Evolutionary conservation across 2,888 invertebrate genomes (phyloP).

Genomic region (Aspidapion aeneum): DNA sequence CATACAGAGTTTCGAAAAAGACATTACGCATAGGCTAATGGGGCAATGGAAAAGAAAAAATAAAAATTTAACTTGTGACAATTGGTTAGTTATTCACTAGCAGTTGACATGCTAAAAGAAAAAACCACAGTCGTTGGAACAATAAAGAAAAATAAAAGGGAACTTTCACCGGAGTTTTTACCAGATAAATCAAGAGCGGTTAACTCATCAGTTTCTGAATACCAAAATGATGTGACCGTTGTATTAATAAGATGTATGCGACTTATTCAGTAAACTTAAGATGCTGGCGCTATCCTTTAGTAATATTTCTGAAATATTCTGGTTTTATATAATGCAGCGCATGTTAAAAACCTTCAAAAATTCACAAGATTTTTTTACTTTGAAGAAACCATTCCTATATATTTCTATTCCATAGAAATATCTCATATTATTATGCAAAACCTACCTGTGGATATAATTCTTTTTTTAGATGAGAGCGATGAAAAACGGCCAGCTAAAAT

Average conservation of each 20-base stretch:
- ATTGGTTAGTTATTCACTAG: conserved; percentile 29
- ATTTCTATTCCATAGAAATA: conserved; percentile 20
- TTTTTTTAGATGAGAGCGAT: conserved; percentile 2
- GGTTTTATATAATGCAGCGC: conserved; percentile 12
- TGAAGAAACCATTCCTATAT: conserved; percentile 18
- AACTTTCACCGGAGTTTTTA: conserved; percentile 27
- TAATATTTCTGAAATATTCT: conserved; percentile 27
- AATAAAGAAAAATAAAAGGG: conserved; percentile 25
- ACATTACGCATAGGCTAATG: conserved; percentile 14
- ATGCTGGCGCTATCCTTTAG: conserved; percentile 30
- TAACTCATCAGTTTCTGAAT: conserved; percentile 25
- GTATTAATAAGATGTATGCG: too few relatives aligned
- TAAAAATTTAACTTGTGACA: conserved; percentile 32
- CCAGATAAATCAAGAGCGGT: conserved; percentile 26
- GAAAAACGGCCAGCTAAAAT: conserved; percentile 16
- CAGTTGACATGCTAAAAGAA: conserved; percentile 18
- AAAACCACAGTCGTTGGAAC: conserved; percentile 22
- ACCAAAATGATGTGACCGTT: too few relatives aligned
- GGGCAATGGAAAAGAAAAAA: conserved; percentile 15
- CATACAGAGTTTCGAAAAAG: conserved; percentile 16
- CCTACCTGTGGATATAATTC: conserved; percentile 16
- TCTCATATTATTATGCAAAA: conserved; percentile 10
- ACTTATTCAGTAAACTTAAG: conserved; percentile 27
- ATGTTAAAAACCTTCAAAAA: conserved; percentile 10
- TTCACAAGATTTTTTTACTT: conserved; percentile 20